Conservation (phyloP, 2,888 invertebrate species). For the Tetheella fluctuosa region DNA sequence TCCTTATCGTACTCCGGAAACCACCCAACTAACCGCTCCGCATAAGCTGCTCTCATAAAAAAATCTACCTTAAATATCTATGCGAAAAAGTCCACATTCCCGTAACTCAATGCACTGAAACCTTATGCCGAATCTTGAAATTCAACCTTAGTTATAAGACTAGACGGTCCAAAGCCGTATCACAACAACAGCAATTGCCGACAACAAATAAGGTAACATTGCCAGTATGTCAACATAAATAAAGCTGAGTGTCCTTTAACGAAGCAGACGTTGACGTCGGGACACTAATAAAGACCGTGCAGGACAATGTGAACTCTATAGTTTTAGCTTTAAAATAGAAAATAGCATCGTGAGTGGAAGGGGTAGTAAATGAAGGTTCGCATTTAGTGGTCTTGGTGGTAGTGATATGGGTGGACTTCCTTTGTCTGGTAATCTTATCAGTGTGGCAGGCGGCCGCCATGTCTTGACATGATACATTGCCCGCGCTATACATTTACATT, state of each 20-base stretch:
- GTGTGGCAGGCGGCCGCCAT: conserved; percentile 65
- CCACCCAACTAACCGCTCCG: conserved; percentile 58
- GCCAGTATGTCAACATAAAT: conserved; percentile 82
- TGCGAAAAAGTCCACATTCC: conserved; percentile 63
- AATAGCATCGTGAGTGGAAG: conserved; percentile 37
- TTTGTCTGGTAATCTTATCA: conserved; percentile 84
- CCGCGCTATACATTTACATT: conserved; percentile 61
- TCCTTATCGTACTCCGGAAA: conserved; percentile 80
- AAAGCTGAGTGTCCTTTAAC: conserved; percentile 84
- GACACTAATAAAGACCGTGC: conserved; percentile 68
- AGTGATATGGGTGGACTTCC: conserved; percentile 83
- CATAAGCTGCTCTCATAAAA: conserved; percentile 44
- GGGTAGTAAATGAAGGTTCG: conserved; percentile 79
- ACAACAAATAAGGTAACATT: conserved; percentile 78
- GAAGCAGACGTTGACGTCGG: conserved; percentile 79
- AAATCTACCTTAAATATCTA: conserved; percentile 55
- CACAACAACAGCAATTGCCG: conserved; percentile 47
- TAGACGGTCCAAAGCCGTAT: conserved; percentile 53
- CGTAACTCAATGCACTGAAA: conserved; percentile 39
- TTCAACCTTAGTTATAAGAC: conserved; percentile 60
- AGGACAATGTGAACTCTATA: conserved; percentile 64
- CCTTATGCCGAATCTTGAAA: conserved; percentile 40
- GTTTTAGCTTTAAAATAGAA: conserved; percentile 55
- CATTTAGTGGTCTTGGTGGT: conserved; percentile 77
- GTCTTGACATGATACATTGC: conserved; percentile 80